Evolutionary conservation across 1,140 invertebrate genomes (phyloP), one percentile per base, ranked within the genome.

Genomic region (Babylonia areolata): DNA sequence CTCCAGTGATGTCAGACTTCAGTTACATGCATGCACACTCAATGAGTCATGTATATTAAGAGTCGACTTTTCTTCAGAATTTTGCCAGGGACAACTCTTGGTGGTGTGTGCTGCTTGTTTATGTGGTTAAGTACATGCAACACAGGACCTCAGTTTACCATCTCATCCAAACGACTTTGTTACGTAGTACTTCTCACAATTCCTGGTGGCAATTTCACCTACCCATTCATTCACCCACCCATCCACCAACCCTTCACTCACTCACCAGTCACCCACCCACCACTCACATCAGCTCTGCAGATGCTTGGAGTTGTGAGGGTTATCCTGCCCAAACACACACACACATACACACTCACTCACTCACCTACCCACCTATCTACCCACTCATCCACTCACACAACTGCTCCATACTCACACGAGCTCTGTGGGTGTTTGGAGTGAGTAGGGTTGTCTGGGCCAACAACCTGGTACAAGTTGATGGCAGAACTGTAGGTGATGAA

Each of bases 401-500:
- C 15, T 6, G 3, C 6, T 6, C 40, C 28, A 79, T n/a, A 79
- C 39, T 79, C 35, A 84, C 82, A 73, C 15, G 82, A 73, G 37
- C 40, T 84, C 12, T 84, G 37, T 2, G 81, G 82, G 40, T 84
- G 82, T 33, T 84, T 84, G 64, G 58, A 35, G 37, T 35, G 40
- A 31, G 40, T 42, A 2, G 58, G n/a, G 40, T 69, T 84, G 37
- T 40, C 39, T 31, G 64, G 82, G 12, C 77, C 79, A 20, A 86
- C 87, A 31, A 90, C 88, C 80, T 89, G 87, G 78, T 90, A 90
- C 9, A 90, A 73, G 58, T 86, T 84, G 28, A 90, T 86, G 20
- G 88, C 86, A 23, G 89, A 86, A 31, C 90, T 87, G 81, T 78
- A 89, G 31, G 85, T 90, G n/a, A 89, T 81, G 81, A 89, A 90